Evolutionary conservation across 2,888 invertebrate species (phyloP), one percentile per base, ranked within the genome.

Genomic region (Tolmerus cingulatus): DNA sequence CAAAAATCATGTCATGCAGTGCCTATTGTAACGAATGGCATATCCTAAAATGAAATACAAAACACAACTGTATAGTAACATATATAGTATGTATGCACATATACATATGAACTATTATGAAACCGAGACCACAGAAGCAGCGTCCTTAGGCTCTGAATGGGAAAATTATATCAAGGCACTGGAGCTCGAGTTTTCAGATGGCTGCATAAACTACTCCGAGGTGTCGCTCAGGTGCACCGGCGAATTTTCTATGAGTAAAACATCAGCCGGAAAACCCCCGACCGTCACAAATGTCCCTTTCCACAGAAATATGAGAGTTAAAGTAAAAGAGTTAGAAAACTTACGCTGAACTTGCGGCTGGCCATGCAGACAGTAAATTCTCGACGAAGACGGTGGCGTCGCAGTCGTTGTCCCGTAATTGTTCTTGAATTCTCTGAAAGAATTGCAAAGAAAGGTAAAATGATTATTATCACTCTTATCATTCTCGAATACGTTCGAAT

Each of bases 391-490:
- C 51, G 51, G 0, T 51, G 55, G 23, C 55, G 81, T 30, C 19
- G n/a, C 27, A 30, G 79, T 40, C 27, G 88, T 86, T 55, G 88
- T 87, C 30, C 88, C 88, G 87, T 89, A 89, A 87, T 87, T 89
- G 82, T 77, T 89, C 81, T 89, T 89, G 40, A 87, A 86, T 82
- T 89, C 88, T 77, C 88, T 89, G 87, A 16, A 87, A 87, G 66
- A 66, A 66, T 66, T 66, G 66, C 23, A 66, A 66, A 66, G 66
- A 79, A 19, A 74, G 79, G 57, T 76, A 66, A 84, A 74, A 84
- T 55, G 81, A 81, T 81, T 81, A 81, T 81, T 81, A 81, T 81
- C 81, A 81, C 81, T 81, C 81, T 81, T 81, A 81, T 81, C 81
- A 81, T 81, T 81, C 81, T 81, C 51, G 81, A 81, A 81, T 81